These are phyloP conservation scores for Nemotelus nigrinus DNA, from an alignment of 2,888 invertebrate species.

Conservation along the genomic window DNA sequence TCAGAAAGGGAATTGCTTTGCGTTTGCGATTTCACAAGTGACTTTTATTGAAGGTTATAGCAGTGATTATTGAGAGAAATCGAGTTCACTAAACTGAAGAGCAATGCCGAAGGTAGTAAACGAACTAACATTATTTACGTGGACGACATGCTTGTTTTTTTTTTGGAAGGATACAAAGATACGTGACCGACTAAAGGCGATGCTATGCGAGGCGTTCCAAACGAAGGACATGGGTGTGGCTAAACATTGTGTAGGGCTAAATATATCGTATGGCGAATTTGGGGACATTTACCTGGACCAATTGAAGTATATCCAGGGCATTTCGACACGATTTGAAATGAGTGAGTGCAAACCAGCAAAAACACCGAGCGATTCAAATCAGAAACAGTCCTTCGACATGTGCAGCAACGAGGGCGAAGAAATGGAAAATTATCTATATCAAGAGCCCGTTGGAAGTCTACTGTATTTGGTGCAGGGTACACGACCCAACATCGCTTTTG, in stretches of 20 bases:
- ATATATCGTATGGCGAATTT: constrained; percentile 46
- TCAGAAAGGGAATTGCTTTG: no score
- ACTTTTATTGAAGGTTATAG: constrained; percentile 49
- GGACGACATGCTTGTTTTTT: not conserved
- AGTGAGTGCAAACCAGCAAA: constrained; percentile 48
- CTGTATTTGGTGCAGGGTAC: constrained; percentile 49
- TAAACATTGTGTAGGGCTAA: constrained; percentile 23
- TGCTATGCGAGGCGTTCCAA: constrained; percentile 37
- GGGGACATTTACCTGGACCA: constrained; percentile 44
- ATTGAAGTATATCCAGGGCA: constrained; percentile 31
- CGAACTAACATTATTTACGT: not conserved
- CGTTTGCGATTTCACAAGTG: not conserved
- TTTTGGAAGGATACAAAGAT: constrained; percentile 1
- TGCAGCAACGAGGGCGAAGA: constrained; percentile 14
- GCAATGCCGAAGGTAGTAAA: no score
- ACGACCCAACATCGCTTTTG: constrained; percentile 51
- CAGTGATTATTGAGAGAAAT: not conserved
- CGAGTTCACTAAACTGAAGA: no score
- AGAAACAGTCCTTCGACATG: constrained; percentile 34
- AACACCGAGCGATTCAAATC: constrained; percentile 48
- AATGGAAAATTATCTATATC: constrained; percentile 48
- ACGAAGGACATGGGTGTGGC: constrained; percentile 48
- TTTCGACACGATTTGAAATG: constrained; percentile 47
- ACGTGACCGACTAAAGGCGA: constrained; percentile 5
- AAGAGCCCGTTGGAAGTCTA: constrained; percentile 49